Evolutionary conservation across 2,113 vertebrate genomes (phyloP).

Genomic region (Gnathonemus longibarbis): DNA sequence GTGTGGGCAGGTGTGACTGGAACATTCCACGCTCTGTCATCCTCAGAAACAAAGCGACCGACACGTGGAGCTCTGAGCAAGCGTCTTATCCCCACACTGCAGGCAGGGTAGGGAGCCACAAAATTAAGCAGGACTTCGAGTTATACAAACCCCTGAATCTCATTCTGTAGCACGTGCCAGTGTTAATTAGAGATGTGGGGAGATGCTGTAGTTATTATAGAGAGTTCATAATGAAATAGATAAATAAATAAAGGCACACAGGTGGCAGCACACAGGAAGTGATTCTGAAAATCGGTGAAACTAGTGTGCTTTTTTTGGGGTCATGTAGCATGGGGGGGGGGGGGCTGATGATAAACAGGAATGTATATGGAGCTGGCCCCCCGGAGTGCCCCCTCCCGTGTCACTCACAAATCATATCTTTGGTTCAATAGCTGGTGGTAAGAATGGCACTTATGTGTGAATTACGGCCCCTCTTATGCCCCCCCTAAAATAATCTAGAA

Average conservation of each 20-base stretch:
- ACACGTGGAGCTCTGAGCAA: not conserved
- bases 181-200: constrained; percentile 1
- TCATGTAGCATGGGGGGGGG: not conserved
- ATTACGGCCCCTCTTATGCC: not conserved
- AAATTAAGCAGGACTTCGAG: constrained; percentile 7
- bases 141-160: constrained; percentile 3
- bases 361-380: not conserved
- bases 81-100: not conserved
- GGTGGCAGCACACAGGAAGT: not conserved
- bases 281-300: not conserved
- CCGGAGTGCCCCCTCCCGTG: not conserved
- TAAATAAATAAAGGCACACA: not conserved
- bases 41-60: not conserved
- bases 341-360: not conserved
- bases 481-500: not conserved
- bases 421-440: not conserved
- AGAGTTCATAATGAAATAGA: not conserved
- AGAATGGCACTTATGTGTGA: not conserved
- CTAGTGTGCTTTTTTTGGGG: not conserved
- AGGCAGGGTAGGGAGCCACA: not conserved
- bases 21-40: not conserved
- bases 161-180: not conserved
- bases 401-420: not conserved
- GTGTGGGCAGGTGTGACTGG: not conserved
- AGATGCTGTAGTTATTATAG: not conserved